Evolutionary conservation across 2,113 vertebrate species (phyloP).

Genomic region (Crotophaga sulcirostris): DNA sequence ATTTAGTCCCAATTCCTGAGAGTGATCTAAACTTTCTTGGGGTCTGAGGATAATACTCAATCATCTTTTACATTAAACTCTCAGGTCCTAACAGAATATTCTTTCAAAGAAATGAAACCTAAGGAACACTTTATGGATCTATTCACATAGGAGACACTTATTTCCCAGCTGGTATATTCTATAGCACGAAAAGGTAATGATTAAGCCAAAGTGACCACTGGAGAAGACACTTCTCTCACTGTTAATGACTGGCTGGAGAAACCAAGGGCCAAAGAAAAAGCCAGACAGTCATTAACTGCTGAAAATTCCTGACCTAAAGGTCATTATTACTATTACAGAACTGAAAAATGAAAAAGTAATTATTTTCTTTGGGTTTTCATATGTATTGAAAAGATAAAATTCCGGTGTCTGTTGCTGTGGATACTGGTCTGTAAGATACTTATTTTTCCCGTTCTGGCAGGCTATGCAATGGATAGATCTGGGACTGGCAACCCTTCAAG

Average conservation of each 20-base stretch:
- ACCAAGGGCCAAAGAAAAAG: slow-evolving; percentile 9
- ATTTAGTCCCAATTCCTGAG: not conserved
- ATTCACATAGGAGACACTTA: slow-evolving; percentile 1
- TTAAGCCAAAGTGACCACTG: slow-evolving; percentile 17
- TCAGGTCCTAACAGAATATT: not conserved
- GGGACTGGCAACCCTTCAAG: slow-evolving; percentile 35
- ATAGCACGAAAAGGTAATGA: slow-evolving; percentile 4
- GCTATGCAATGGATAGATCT: not conserved
- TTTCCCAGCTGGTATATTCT: slow-evolving; percentile 56
- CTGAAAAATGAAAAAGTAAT: slow-evolving; percentile 73
- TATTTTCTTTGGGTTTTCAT: slow-evolving; percentile 51
- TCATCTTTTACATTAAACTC: slow-evolving; percentile 32
- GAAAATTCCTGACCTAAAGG: slow-evolving; percentile 70
- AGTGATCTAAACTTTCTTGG: slow-evolving; percentile 7
- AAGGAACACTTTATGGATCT: slow-evolving; percentile 1
- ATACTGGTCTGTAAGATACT: slow-evolving; percentile 57
- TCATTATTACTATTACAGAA: slow-evolving; percentile 66
- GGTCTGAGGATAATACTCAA: not conserved
- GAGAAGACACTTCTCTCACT: slow-evolving; percentile 25
- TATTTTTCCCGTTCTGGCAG: slow-evolving; percentile 23
- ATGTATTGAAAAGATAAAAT: slow-evolving; percentile 72
- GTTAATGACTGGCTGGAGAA: slow-evolving; percentile 55
- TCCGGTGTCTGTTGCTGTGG: slow-evolving; percentile 66
- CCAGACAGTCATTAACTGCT: slow-evolving; percentile 67
- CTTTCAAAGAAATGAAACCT: slow-evolving; percentile 43